phyloP scores from a whole-genome alignment of 1,140 invertebrate genomes.

The Asbolus verrucosus region DNA sequence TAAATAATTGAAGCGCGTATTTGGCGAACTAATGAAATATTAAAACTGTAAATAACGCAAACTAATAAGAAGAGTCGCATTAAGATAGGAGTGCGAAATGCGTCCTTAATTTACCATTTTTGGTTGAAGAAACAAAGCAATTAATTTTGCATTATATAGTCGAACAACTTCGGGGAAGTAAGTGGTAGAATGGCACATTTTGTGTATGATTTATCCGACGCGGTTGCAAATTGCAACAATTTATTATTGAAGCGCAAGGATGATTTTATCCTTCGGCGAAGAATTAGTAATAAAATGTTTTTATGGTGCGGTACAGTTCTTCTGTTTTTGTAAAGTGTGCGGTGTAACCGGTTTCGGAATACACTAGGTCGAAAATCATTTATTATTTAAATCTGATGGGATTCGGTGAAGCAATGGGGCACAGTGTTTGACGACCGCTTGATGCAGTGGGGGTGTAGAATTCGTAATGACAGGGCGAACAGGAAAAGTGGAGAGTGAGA shows the following conservation, averaged over 20 bases:
- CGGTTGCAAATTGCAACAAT: conserved; percentile 3
- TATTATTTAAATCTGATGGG: conserved; percentile 47
- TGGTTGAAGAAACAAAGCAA: conserved; percentile 10
- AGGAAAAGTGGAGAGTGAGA: conserved; percentile 33
- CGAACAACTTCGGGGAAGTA: conserved; percentile 1
- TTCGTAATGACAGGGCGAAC: conserved; percentile 40
- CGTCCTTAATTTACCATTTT: conserved; percentile 1
- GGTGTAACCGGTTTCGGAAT: conserved; percentile 38
- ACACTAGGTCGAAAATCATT: conserved; percentile 42
- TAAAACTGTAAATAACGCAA: conserved; percentile 7
- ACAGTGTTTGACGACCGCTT: conserved; percentile 44
- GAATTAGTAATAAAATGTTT: conserved; percentile 32
- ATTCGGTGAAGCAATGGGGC: conserved; percentile 40
- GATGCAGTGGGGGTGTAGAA: conserved; percentile 43
- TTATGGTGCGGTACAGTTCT: conserved; percentile 11
- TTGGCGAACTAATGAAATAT: background rate
- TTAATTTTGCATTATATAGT: conserved; percentile 11
- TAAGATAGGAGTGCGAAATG: background rate
- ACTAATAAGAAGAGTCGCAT: conserved; percentile 1
- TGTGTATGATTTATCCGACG: background rate
- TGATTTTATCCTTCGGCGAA: conserved; percentile 11
- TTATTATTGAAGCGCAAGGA: conserved; percentile 13
- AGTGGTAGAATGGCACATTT: background rate
- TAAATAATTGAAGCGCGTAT: background rate
- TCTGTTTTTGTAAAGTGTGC: conserved; percentile 34